phyloP scores from a whole-genome alignment of 2,797 vertebrate genomes.

The Phrynocephalus guinanensis region DNA sequence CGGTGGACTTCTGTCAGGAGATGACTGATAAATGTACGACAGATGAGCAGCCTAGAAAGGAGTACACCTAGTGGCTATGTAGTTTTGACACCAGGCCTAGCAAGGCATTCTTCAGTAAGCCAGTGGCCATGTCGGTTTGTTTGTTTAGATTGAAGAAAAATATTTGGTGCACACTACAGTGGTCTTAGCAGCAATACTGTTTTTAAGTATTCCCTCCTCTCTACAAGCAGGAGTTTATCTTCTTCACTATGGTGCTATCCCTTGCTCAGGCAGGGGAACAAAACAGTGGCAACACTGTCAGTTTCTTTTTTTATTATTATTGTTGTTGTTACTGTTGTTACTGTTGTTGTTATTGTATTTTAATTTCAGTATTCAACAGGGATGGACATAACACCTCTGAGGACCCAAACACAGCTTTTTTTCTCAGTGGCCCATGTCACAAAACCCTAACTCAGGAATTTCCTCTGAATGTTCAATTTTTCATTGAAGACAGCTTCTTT shows the following conservation, averaged over 20 bases:
- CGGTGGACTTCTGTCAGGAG: conserved; percentile 99
- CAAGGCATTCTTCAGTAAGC: conserved; percentile 84
- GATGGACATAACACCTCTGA: conserved; percentile 91
- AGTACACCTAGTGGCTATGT: conserved; percentile 86
- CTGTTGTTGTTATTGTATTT: conserved; percentile 78
- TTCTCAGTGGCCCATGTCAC: conserved; percentile 95
- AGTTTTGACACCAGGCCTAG: conserved; percentile 74
- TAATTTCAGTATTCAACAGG: conserved; percentile 88
- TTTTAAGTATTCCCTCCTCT: conserved; percentile 90
- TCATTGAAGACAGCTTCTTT: conserved; percentile 92
- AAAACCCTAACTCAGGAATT: conserved; percentile 99
- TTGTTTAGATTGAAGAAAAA: conserved; percentile 76
- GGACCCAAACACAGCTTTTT: conserved; percentile 92
- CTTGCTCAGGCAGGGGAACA: conserved; percentile 84
- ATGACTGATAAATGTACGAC: conserved; percentile 99
- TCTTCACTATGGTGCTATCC: conserved; percentile 95
- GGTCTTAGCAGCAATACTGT: conserved; percentile 99
- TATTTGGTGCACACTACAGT: conserved; percentile 98
- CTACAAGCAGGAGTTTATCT: conserved; percentile 87
- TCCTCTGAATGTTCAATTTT: conserved; percentile 99
- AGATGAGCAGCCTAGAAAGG: conserved; percentile 96
- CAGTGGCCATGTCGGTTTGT: conserved; percentile 88
- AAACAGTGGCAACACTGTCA: conserved; percentile 85
- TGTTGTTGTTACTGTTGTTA: conserved; percentile 46
- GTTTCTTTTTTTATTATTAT: conserved; percentile 73